These are phyloP conservation scores for Lycia hirtaria DNA, from an alignment of 2,888 invertebrate species.

Conservation along the genomic window DNA sequence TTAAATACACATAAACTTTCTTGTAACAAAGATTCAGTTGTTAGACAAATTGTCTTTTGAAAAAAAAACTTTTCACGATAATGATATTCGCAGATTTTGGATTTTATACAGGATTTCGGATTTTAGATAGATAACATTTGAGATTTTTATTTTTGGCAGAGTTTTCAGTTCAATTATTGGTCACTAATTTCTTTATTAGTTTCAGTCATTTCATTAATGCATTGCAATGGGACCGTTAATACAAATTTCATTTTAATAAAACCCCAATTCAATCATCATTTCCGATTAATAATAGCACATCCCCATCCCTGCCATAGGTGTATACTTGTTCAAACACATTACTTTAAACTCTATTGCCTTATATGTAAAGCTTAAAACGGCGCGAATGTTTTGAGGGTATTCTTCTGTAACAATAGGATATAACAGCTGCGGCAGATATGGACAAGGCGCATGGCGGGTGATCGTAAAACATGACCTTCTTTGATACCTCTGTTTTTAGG, in stretches of 20 bases:
- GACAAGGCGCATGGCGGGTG: slow-evolving; percentile 33
- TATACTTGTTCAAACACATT: slow-evolving; percentile 11
- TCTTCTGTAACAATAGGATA: slow-evolving; percentile 44
- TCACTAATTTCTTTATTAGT: too few relatives aligned
- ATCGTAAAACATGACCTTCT: slow-evolving; percentile 21
- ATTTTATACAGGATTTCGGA: too few relatives aligned
- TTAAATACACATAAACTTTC: too few relatives aligned
- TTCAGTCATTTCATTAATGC: too few relatives aligned
- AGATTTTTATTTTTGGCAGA: too few relatives aligned
- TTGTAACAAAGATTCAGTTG: too few relatives aligned
- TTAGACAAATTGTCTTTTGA: too few relatives aligned
- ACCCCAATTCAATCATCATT: slow-evolving; percentile 59
- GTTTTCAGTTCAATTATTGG: too few relatives aligned
- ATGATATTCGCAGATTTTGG: too few relatives aligned
- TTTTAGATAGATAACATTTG: too few relatives aligned
- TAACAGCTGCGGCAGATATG: slow-evolving; percentile 64
- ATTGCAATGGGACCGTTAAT: slow-evolving; percentile 21
- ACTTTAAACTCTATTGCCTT: not conserved
- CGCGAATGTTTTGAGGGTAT: slow-evolving; percentile 51
- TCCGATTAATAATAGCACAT: slow-evolving; percentile 49
- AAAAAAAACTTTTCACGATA: too few relatives aligned
- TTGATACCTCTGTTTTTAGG: not conserved
- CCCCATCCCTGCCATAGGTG: slow-evolving; percentile 53
- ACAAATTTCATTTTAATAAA: slow-evolving; percentile 48
- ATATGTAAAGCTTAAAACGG: slow-evolving; percentile 45